Percentiles rank a stretch among this genome's conserved stretches.
Evolutionary conservation across 2,113 vertebrate species (phyloP).

Genomic region (Cnemophilus loriae): DNA sequence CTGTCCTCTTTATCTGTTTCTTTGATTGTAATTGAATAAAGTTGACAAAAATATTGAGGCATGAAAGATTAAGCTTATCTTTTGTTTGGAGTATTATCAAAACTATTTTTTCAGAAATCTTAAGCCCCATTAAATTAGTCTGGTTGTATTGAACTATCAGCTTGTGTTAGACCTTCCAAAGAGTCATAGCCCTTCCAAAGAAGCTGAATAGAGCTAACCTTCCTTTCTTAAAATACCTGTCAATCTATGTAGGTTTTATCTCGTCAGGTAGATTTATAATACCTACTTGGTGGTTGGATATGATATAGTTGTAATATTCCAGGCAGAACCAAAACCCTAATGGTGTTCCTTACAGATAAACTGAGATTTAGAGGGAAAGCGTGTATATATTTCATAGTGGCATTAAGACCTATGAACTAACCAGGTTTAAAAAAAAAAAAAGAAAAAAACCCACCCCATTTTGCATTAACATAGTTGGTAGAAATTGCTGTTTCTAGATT

Average conservation of each 20-base stretch:
- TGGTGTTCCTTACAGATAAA: background rate
- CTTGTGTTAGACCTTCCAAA: background rate
- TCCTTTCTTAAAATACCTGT: background rate
- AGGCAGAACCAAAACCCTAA: background rate
- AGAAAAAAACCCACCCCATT: background rate
- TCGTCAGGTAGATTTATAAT: background rate
- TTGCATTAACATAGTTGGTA: background rate
- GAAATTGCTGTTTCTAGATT: background rate
- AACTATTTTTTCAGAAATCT: background rate
- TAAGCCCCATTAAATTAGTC: slow-evolving; percentile 24
- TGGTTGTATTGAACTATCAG: background rate
- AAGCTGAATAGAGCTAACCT: background rate
- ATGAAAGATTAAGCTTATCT: background rate
- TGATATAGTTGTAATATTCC: background rate
- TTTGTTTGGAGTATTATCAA: slow-evolving; percentile 9
- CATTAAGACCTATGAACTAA: background rate
- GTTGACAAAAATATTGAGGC: background rate
- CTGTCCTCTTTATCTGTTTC: slow-evolving; percentile 42
- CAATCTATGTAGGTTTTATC: background rate
- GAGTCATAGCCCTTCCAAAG: background rate
- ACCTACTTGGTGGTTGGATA: background rate
- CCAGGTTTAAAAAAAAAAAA: background rate
- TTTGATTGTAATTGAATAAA: background rate
- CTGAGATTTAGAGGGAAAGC: background rate
- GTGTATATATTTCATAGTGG: background rate